These are phyloP conservation scores for Chlorodrepanis virens DNA, from an alignment of 2,113 vertebrate species.

Conservation along the genomic window DNA sequence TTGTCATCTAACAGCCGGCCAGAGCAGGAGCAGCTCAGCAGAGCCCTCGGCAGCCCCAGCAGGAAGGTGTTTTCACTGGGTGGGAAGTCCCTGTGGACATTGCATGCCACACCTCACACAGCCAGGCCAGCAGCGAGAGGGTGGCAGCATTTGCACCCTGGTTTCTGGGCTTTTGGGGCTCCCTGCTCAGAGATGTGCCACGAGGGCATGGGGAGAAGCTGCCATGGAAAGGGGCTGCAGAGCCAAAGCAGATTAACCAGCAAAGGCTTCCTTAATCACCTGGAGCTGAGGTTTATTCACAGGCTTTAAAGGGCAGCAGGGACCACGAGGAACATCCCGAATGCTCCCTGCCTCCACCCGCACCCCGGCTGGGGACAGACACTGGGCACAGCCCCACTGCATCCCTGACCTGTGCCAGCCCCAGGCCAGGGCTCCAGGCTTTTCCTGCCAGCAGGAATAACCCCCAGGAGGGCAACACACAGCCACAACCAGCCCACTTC, in stretches of 20 bases:
- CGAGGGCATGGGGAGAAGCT: background rate
- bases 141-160: background rate
- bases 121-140: fast-evolving
- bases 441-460: background rate
- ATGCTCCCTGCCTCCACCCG: fast-evolving
- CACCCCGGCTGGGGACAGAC: fast-evolving
- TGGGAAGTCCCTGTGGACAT: background rate
- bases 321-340: background rate
- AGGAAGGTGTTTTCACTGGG: background rate
- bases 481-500: background rate
- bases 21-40: background rate
- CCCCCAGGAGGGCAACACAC: background rate
- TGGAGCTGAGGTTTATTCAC: constrained; percentile 12
- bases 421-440: background rate
- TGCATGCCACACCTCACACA: fast-evolving
- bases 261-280: constrained; percentile 25
- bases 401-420: background rate
- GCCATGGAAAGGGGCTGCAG: background rate
- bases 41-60: background rate
- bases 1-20: fast-evolving
- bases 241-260: constrained; percentile 1
- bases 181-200: background rate
- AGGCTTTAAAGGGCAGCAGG: background rate
- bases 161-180: background rate
- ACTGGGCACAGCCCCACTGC: background rate